Base-by-base conservation (phyloP, 1,140 invertebrate genomes). In the Diorhabda elongata region DNA sequence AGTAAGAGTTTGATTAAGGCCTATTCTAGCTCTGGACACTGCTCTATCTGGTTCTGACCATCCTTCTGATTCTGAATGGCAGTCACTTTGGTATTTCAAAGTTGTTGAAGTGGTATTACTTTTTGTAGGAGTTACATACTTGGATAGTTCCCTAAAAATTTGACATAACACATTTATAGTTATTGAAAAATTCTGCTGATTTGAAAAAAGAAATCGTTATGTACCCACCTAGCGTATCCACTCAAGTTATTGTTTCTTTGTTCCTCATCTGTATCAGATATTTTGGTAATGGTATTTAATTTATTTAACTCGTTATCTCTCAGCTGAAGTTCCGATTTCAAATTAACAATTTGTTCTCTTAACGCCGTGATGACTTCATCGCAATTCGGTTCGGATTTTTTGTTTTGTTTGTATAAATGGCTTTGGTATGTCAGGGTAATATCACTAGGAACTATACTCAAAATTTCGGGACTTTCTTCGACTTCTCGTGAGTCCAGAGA, bases 31-130 rank as follows among this genome's bases (percentile, higher is more conserved):
- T 4, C 90, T 79, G 0, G 92, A 94, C 0, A 94, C 91, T 66
- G 86, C 88, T 68, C 91, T 85, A 75, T 95, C 92, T 0, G 92
- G 92, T 77, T 94, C 92, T 0, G 92, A 93, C 88, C 92, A 94
- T 26, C 90, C 88, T 75, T 95, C 93, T 0, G 77, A 78, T 77
- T 94, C 91, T 1, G 90, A 91, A 44, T 87, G 70, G 3, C 44
- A 65, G 6, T 76, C 75, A 58, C 70, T 72, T 44, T 64, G 64
- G 56, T 69, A 72, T 58, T 76, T 77, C 4, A 76, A 60, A n/a
- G 72, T 76, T 2, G 73, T 70, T 6, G 74, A 70, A 5, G 76
- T 69, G 4, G 76, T 69, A 11, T 67, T 60, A 64, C 64, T 61
- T 56, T 72, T 68, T 3, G n/a, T 58, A n/a, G 67, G 67, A 11